Percentiles rank a stretch among this genome's conserved stretches.
These are phyloP conservation scores for Melanotaenia pygmaea DNA, from an alignment of 2,797 vertebrate species.

Conservation along the genomic window DNA sequence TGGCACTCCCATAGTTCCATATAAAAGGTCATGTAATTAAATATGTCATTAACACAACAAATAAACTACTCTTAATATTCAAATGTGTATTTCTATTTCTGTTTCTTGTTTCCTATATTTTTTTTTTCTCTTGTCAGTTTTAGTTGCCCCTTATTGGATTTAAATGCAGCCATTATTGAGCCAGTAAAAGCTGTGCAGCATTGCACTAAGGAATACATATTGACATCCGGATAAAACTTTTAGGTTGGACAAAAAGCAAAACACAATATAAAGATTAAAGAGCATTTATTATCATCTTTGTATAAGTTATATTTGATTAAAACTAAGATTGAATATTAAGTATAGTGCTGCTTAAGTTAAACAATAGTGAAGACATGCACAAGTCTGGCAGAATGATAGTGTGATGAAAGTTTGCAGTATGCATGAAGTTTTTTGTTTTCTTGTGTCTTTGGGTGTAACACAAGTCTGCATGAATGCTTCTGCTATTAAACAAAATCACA, in stretches of 20 bases:
- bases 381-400: conserved; percentile 44
- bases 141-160: background rate
- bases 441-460: conserved; percentile 46
- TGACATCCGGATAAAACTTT: background rate
- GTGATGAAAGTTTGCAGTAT: conserved; percentile 32
- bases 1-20: no score
- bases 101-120: background rate
- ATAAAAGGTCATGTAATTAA: no score
- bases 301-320: conserved; percentile 74
- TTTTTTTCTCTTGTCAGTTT: background rate
- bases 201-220: no score
- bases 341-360: conserved; percentile 68
- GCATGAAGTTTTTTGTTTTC: conserved; percentile 40
- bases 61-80: background rate
- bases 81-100: background rate
- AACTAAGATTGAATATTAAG: conserved; percentile 69
- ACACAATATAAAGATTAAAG: conserved; percentile 60
- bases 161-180: background rate
- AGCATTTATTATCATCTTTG: conserved; percentile 72
- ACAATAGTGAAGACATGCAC: conserved; percentile 77
- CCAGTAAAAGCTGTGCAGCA: no score
- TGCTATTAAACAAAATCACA: conserved; percentile 70
- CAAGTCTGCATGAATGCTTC: conserved; percentile 50
- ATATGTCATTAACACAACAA: no score
- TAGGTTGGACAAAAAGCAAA: conserved; percentile 36